Conservation (phyloP, 2,797 vertebrate genomes). For the Scomberomorus guttatus region DNA sequence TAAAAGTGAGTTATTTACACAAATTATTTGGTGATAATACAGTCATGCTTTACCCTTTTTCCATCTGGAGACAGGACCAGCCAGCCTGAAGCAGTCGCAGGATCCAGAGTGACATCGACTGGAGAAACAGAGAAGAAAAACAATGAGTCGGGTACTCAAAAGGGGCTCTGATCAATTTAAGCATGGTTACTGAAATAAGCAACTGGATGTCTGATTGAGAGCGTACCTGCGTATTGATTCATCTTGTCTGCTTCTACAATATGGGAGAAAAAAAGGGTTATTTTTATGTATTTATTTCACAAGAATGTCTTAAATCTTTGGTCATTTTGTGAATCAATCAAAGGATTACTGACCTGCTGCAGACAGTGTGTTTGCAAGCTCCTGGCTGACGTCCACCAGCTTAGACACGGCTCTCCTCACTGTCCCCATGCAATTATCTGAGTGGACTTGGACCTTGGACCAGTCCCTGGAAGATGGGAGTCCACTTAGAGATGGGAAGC, state of each 20-base stretch:
- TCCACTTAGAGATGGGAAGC: constrained; percentile 36
- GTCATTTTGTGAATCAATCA: neutral
- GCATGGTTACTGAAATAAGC: neutral
- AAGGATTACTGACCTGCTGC: constrained; percentile 57
- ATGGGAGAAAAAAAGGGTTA: neutral
- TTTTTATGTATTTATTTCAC: neutral
- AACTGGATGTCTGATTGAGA: neutral
- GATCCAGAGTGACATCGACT: constrained; percentile 68
- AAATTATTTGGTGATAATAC: neutral
- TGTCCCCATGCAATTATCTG: constrained; percentile 25
- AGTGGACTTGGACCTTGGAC: constrained; percentile 57
- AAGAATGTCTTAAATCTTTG: neutral
- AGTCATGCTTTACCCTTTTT: constrained; percentile 52
- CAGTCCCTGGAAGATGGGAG: constrained; percentile 61
- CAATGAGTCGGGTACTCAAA: neutral
- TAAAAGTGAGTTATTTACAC: too few relatives aligned
- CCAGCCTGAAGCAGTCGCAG: constrained; percentile 69
- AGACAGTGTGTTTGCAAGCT: constrained; percentile 39
- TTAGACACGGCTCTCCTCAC: constrained; percentile 50
- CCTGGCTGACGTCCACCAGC: constrained; percentile 55
- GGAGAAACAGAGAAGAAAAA: constrained; percentile 10
- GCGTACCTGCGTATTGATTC: constrained; percentile 60
- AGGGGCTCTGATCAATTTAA: neutral
- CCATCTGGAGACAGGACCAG: constrained; percentile 61
- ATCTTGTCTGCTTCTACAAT: constrained; percentile 55